A percentile compares a stretch with the other conserved stretches of the same genome.
These are phyloP conservation scores for Cheilosia pagana DNA, from an alignment of 2,888 invertebrate species.

Conservation along the genomic window DNA sequence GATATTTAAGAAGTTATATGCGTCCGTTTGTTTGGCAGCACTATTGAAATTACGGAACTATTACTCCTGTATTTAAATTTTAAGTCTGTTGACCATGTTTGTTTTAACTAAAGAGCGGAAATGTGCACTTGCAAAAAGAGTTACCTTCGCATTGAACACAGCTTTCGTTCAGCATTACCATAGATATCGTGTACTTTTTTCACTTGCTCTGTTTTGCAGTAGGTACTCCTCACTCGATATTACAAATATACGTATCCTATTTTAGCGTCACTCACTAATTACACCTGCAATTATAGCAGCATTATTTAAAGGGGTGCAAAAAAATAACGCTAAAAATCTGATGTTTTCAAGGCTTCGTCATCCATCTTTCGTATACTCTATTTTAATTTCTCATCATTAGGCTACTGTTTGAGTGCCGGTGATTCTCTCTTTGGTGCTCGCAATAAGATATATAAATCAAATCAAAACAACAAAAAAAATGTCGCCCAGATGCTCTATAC, in stretches of 20 bases:
- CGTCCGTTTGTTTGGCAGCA: no score
- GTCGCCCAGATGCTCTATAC: constrained; percentile 41
- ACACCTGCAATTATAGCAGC: constrained; percentile 51
- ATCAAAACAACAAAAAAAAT: constrained; percentile 29
- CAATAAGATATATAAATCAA: constrained; percentile 40
- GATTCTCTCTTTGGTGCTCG: constrained; percentile 5
- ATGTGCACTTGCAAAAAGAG: no score
- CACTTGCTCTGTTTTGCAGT: no score
- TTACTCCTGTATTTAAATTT: no score
- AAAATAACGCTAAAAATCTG: constrained; percentile 7
- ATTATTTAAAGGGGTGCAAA: constrained; percentile 14
- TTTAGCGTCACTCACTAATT: constrained; percentile 57
- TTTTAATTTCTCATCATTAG: constrained; percentile 69
- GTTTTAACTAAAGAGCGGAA: no score
- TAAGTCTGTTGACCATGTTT: no score
- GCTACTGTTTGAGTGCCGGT: constrained; percentile 54
- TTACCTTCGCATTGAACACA: no score
- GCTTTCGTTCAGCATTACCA: no score
- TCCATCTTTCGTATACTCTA: constrained; percentile 61
- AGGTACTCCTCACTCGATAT: neutral
- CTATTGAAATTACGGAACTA: no score
- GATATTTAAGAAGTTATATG: no score
- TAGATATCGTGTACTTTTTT: no score
- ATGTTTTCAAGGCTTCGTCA: constrained; percentile 43
- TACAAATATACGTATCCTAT: constrained; percentile 51